A percentile compares a stretch with the other conserved stretches of the same genome.
These are phyloP conservation scores for Hycleus cichorii DNA, from an alignment of 1,140 invertebrate species.

Conservation along the genomic window DNA sequence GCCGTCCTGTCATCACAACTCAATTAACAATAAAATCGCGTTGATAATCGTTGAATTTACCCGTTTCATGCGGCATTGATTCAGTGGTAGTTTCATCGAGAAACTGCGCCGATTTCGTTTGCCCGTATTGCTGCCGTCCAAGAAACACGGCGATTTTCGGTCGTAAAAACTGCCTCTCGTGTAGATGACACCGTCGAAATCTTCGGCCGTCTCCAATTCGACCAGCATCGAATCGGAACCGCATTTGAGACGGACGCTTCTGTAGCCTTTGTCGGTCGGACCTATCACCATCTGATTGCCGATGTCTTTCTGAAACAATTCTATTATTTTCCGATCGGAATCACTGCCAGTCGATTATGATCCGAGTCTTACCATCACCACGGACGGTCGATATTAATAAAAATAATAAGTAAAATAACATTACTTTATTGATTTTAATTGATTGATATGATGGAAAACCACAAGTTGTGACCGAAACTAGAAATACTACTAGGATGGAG, in stretches of 20 bases:
- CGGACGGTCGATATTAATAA: no score
- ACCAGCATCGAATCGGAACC: constrained; percentile 49
- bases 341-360: not conserved
- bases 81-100: constrained; percentile 48
- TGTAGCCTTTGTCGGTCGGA: constrained; percentile 47
- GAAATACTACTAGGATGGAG: no score
- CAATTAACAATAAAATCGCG: not conserved
- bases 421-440: no score
- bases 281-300: constrained; percentile 23
- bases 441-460: no score
- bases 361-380: no score
- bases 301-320: constrained; percentile 48
- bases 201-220: constrained; percentile 46
- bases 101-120: constrained; percentile 39
- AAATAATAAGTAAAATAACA: no score
- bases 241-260: constrained; percentile 47
- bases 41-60: constrained; percentile 28
- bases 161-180: constrained; percentile 53
- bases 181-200: constrained; percentile 55
- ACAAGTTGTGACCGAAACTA: no score
- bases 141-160: constrained; percentile 48
- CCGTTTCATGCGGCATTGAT: constrained; percentile 48
- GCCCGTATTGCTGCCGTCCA: constrained; percentile 39
- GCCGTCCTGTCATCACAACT: constrained; percentile 31
- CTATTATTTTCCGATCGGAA: constrained; percentile 21